phyloP scores from a whole-genome alignment of 1,140 invertebrate species.

The Drosophila pallidifrons region DNA sequence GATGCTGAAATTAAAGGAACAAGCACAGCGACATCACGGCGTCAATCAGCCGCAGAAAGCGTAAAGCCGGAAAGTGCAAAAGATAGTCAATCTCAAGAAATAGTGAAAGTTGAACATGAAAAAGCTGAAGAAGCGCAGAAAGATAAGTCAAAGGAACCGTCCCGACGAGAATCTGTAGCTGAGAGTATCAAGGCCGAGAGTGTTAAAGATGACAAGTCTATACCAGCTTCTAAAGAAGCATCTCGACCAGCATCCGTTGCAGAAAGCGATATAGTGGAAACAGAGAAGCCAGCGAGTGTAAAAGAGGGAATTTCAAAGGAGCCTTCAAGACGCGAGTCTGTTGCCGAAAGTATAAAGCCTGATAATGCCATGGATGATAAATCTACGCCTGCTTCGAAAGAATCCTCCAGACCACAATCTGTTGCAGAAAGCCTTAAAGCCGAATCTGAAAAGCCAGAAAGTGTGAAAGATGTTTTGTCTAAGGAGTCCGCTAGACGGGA shows the following conservation, averaged over 20 bases:
- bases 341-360: constrained; percentile 29
- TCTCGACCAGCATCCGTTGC: constrained; percentile 50
- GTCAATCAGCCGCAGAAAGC: constrained; percentile 43
- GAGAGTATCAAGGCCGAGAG: constrained; percentile 23
- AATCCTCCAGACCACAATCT: constrained; percentile 43
- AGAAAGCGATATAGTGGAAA: constrained; percentile 35
- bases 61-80: constrained; percentile 28
- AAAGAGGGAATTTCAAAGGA: constrained; percentile 31
- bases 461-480: constrained; percentile 11
- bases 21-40: constrained; percentile 27
- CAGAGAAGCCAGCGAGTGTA: constrained; percentile 11
- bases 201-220: constrained; percentile 28
- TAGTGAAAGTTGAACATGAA: constrained; percentile 20
- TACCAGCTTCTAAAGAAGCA: constrained; percentile 33
- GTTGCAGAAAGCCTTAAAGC: constrained; percentile 36
- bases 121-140: constrained; percentile 28
- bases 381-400: constrained; percentile 35
- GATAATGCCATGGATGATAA: constrained; percentile 42
- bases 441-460: constrained; percentile 18
- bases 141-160: constrained; percentile 13
- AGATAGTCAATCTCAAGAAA: constrained; percentile 27
- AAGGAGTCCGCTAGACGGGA: constrained; percentile 46
- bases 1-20: constrained; percentile 8
- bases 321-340: constrained; percentile 32
- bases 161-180: constrained; percentile 22